Conservation (phyloP, 2,888 invertebrate species). For the Thalpophila matura region DNA sequence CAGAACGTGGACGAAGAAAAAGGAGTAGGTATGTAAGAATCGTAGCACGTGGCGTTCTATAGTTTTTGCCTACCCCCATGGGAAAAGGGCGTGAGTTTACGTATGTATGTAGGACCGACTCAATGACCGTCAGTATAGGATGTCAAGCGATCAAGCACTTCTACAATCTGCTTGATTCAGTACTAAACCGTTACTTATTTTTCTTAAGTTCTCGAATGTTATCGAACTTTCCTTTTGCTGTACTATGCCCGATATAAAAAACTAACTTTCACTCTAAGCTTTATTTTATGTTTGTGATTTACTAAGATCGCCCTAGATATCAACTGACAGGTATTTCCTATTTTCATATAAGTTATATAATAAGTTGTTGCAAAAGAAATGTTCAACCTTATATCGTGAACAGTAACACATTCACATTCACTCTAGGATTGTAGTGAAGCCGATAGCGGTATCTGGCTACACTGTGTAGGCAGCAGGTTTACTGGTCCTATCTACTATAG, state of each 20-base stretch:
- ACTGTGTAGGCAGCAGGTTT: slow-evolving; percentile 61
- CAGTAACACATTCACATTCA: slow-evolving; percentile 58
- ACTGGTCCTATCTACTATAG: slow-evolving; percentile 50
- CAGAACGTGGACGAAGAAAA: too few relatives aligned
- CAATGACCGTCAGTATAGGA: background rate
- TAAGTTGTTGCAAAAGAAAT: slow-evolving; percentile 37
- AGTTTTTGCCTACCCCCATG: too few relatives aligned
- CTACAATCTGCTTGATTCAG: background rate
- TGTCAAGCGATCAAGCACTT: slow-evolving; percentile 3
- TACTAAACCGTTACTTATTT: background rate
- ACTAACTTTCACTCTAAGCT: slow-evolving; percentile 61
- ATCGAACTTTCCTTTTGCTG: slow-evolving; percentile 58
- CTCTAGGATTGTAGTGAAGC: slow-evolving; percentile 53
- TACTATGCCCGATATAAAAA: slow-evolving; percentile 55
- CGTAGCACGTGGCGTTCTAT: too few relatives aligned
- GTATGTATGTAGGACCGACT: background rate
- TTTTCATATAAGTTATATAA: slow-evolving; percentile 19
- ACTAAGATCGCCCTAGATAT: slow-evolving; percentile 53
- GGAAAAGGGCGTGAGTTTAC: too few relatives aligned
- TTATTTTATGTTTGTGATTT: slow-evolving; percentile 50
- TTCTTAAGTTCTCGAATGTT: slow-evolving; percentile 12
- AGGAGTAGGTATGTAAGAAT: too few relatives aligned
- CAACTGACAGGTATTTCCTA: slow-evolving; percentile 30
- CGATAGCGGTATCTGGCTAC: slow-evolving; percentile 60
- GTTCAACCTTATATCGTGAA: slow-evolving; percentile 36